Percentiles rank a stretch among this genome's conserved stretches.
Conservation (phyloP, 1,140 invertebrate species). For the Acromyrmex charruanus region DNA sequence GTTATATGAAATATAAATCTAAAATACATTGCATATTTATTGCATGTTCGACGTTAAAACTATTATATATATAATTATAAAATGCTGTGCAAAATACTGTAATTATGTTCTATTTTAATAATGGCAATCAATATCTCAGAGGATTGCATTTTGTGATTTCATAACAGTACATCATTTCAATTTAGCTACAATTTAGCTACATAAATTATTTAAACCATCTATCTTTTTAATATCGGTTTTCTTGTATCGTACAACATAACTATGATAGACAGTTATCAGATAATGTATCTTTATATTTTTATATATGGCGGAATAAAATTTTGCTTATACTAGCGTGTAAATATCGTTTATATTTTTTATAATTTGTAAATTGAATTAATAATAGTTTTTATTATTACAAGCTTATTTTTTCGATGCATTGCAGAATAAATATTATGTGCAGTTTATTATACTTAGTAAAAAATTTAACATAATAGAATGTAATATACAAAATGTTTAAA, state of each 20-base stretch:
- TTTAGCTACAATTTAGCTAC: conserved; percentile 24
- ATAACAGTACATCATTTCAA: conserved; percentile 11
- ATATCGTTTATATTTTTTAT: not conserved
- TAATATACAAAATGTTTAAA: not conserved
- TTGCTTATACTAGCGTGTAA: not conserved
- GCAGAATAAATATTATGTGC: not conserved
- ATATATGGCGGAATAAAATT: not conserved
- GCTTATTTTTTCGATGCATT: not conserved
- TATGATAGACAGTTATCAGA: not conserved
- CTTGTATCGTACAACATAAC: not conserved
- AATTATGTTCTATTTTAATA: conserved; percentile 15
- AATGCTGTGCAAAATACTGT: not conserved
- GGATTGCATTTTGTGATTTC: conserved; percentile 19
- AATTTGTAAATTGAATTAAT: not conserved
- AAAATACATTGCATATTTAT: not conserved
- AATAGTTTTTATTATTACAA: not conserved
- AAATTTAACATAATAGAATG: not conserved
- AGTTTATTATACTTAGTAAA: not conserved
- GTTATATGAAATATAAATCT: not conserved
- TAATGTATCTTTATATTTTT: not conserved
- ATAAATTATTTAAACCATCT: conserved; percentile 1
- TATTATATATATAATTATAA: not conserved
- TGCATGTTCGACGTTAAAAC: not conserved
- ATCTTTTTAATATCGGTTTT: conserved; percentile 8
- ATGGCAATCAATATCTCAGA: not conserved